Evolutionary conservation across 1,140 invertebrate genomes (phyloP), one percentile per base, ranked within the genome.

Genomic region (Zaprionus africanus): DNA sequence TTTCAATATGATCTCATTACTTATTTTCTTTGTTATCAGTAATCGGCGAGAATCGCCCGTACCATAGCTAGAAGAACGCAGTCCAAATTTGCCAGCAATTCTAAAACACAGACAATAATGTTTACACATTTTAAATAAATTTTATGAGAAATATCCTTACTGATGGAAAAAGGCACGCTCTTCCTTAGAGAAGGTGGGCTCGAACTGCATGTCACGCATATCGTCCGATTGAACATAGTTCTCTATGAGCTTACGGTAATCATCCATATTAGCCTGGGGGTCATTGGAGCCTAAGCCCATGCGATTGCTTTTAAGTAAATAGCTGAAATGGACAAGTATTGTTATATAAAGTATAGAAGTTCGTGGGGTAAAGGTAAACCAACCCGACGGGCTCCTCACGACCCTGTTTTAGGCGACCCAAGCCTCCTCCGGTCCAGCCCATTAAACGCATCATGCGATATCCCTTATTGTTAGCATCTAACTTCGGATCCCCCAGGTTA

Each of bases 361-460:
- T 1, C n/a, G 0, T n/a, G 31, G 5, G 0, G n/a, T n/a, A 57
- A 17, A 38, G 0, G 1, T 7, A 22, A 38, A 7, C 93, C 92
- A 88, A 95, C 94, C 83, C 93, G 0, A 96, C 93, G 36, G 95
- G 95, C 63, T 96, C 94, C 4, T 93, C 93, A n/a, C 95, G 95
- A 26, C 96, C 97, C 78, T 95, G 94, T 13, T 94, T 93, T 15
- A 94, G 93, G 75, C 95, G 95, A 0, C 96, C 96, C 46, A 97
- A 93, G 0, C 96, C 96, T 36, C 96, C 96, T 28, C 96, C 96
- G 28, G 94, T 93, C 96, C 96, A 97, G 0, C 97, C 97, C 96
- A 97, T 97, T 73, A 96, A 92, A 70, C 95, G 94, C 94, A 97
- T 95, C 93, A 97, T 94, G 82, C 95, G 96, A 60, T 93, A 95